Base-by-base conservation (phyloP, 2,888 invertebrate species). In the Cyclophora punctaria region DNA sequence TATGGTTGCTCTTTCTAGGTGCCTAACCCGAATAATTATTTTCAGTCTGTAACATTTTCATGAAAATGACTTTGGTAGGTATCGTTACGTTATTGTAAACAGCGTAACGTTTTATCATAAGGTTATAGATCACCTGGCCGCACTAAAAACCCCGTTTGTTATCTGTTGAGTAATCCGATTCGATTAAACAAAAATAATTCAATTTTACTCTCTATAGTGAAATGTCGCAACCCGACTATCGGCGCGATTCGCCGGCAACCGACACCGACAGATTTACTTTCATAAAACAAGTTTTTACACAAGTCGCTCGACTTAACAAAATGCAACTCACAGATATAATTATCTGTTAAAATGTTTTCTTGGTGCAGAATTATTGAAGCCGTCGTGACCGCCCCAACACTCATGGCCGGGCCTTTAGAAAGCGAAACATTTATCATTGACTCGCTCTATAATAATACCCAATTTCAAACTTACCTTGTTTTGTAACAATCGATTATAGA, bases 331-430 rank as follows among this genome's bases (percentile, higher is more conserved):
- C 50, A 52, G 57, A 58, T 66, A 65, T 62, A 67, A 63, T 67
- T 65, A 64, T 55, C 52, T 60, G 58, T 66, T 69, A 68, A 69
- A 72, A 70, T 64, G 67, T 68, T 75, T 68, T 70, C 69, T 69
- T 62, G 57, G 58, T 55, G 67, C 67, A 63, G 74, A 77, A 69
- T 76, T 75, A 73, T 73, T 69, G 63, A 41, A 49, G 62, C 69
- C 59, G 64, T 80, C 79, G 80, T 81, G 79, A 79, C 80, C 71
- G 70, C 69, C 66, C 73, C 73, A 77, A 78, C 82, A 85, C 83
- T 85, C 86, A 86, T 80, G 86, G 86, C 72, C 86, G 80, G 67
- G 62, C 68, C 77, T 83, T 82, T 86, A 85, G 86, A 86, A 86
- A 87, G 87, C 84, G 80, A 75, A 75, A 72, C 64, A 75, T 74